These are phyloP conservation scores for Syngnathus acus DNA, from an alignment of 2,797 vertebrate species.

Conservation along the genomic window DNA sequence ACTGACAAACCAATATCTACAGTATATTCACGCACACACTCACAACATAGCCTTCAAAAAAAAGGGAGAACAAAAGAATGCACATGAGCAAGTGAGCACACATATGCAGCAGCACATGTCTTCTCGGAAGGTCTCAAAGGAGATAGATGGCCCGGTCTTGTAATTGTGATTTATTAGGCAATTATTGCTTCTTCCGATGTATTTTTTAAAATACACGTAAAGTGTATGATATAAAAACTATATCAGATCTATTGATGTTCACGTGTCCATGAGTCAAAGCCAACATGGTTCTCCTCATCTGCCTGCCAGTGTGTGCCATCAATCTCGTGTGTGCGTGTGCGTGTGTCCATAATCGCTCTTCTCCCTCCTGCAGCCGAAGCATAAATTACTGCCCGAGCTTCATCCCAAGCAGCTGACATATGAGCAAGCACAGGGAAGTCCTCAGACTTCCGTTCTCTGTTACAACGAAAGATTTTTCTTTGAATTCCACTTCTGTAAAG, in stretches of 20 bases:
- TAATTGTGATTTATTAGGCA: no score
- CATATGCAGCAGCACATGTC: constrained; percentile 6
- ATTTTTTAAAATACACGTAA: no score
- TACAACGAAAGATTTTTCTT: not conserved
- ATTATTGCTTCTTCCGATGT: no score
- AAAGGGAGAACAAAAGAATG: constrained; percentile 4
- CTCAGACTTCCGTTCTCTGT: not conserved
- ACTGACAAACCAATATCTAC: not conserved
- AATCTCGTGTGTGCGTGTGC: constrained; percentile 35
- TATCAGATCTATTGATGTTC: not conserved
- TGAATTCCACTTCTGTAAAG: not conserved
- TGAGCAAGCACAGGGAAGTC: constrained; percentile 6
- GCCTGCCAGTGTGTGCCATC: constrained; percentile 51
- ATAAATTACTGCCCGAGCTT: constrained; percentile 55
- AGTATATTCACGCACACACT: not conserved
- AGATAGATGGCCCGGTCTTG: constrained; percentile 1
- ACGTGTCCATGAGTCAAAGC: constrained; percentile 51
- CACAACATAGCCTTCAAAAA: not conserved
- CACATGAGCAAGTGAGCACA: constrained; percentile 8
- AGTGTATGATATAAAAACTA: no score
- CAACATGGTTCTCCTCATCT: constrained; percentile 37
- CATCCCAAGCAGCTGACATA: constrained; percentile 41
- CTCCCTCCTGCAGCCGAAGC: constrained; percentile 47
- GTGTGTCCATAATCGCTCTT: constrained; percentile 47
- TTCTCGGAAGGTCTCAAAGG: constrained; percentile 17